Conservation (phyloP, 2,797 vertebrate species). For the Peromyscus melanophrys region DNA sequence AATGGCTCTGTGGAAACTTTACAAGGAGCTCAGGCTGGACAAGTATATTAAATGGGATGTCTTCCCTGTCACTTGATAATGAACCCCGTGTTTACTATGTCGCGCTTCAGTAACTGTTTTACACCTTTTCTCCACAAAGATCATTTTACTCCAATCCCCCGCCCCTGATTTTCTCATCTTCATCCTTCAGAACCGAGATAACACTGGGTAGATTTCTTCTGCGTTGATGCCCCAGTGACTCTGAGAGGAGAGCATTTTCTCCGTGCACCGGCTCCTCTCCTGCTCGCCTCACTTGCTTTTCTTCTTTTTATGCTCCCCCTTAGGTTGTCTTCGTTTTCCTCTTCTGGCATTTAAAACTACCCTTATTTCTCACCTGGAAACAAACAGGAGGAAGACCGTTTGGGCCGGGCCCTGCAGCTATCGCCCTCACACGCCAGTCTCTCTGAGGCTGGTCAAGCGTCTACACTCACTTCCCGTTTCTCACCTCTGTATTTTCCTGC, state of each 20-base stretch:
- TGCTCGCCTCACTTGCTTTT: neutral
- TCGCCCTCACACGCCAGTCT: neutral
- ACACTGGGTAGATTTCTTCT: no score
- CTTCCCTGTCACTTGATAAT: constrained; percentile 22
- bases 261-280: no score
- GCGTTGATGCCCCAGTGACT: neutral
- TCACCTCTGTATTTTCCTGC: neutral
- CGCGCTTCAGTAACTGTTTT: constrained; percentile 1
- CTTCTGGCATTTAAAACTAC: neutral
- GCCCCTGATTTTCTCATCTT: neutral
- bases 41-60: neutral
- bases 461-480: neutral
- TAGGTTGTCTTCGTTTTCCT: neutral
- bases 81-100: neutral
- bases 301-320: neutral
- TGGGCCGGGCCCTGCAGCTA: neutral
- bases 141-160: neutral
- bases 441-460: neutral
- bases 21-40: neutral
- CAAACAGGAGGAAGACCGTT: neutral
- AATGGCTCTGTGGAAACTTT: neutral
- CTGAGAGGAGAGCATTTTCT: neutral
- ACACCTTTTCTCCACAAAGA: neutral
- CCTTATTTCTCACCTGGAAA: neutral
- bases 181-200: neutral